phyloP scores from a whole-genome alignment of 2,888 invertebrate genomes.

The Zygothrica quintamaculata region DNA sequence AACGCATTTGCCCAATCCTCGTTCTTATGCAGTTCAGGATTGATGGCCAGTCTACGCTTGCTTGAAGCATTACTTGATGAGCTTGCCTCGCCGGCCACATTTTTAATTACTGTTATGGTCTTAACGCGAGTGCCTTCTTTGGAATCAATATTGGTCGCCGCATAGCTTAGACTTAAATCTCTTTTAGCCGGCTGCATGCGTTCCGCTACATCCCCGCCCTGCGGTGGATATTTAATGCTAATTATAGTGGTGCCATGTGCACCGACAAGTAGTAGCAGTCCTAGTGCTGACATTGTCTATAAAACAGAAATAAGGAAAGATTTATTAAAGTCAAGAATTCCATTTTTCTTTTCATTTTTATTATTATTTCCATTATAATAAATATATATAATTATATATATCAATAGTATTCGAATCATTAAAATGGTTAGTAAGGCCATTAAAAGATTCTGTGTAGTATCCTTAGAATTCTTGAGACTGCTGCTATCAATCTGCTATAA shows the following conservation, averaged over 20 bases:
- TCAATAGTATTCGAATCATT: conserved; percentile 1
- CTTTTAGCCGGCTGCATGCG: conserved; percentile 75
- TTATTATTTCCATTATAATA: too few species aligned
- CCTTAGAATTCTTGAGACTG: too few species aligned
- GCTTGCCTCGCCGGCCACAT: conserved; percentile 64
- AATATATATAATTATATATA: too few species aligned
- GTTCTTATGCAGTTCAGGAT: conserved; percentile 80
- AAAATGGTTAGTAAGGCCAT: conserved; percentile 71
- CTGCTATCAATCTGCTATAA: too few species aligned
- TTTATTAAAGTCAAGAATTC: not conserved
- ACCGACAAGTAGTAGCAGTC: conserved; percentile 66
- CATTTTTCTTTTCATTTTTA: not conserved
- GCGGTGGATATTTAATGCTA: conserved; percentile 72
- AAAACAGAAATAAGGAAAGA: conserved; percentile 12
- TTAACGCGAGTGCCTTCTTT: conserved; percentile 84
- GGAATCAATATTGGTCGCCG: conserved; percentile 84
- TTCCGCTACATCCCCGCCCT: conserved; percentile 28
- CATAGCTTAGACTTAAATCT: conserved; percentile 84
- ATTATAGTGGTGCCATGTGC: conserved; percentile 74
- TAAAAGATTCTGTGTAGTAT: conserved; percentile 7
- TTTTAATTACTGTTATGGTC: conserved; percentile 84
- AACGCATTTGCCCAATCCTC: conserved; percentile 83
- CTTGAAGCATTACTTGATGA: conserved; percentile 22
- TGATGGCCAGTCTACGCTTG: conserved; percentile 75
- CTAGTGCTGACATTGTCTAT: conserved; percentile 59